Conservation (phyloP, 2,797 vertebrate genomes). For the Manis crassicaudata region DNA sequence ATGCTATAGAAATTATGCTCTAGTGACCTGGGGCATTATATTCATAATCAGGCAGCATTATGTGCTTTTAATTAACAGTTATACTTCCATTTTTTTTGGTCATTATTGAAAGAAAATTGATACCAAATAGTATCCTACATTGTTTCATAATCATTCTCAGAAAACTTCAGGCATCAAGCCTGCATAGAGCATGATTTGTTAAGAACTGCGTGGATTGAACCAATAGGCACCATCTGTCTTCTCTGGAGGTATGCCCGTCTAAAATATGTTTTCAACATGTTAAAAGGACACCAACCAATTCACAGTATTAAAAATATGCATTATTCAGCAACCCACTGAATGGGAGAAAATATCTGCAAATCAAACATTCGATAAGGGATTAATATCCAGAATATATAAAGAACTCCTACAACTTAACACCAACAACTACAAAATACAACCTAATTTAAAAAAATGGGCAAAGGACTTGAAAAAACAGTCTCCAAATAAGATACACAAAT, state of each 20-base stretch:
- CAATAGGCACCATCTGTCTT: neutral
- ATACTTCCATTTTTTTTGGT: constrained; percentile 77
- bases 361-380: neutral
- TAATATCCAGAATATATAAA: neutral
- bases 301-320: neutral
- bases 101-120: constrained; percentile 77
- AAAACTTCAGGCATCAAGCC: neutral
- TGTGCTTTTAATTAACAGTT: constrained; percentile 83
- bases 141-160: constrained; percentile 20
- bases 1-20: constrained; percentile 77
- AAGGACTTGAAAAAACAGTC: neutral
- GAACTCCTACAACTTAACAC: neutral
- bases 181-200: neutral
- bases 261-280: neutral
- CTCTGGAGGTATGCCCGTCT: neutral
- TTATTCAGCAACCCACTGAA: neutral
- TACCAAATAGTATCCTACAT: constrained; percentile 49
- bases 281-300: neutral
- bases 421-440: neutral
- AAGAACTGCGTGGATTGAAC: neutral
- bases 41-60: constrained; percentile 77
- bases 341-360: constrained; percentile 26
- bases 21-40: constrained; percentile 81
- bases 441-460: neutral
- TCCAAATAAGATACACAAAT: neutral